Base-by-base conservation (phyloP, 2,888 invertebrate genomes). In the Tetragonisca angustula region DNA sequence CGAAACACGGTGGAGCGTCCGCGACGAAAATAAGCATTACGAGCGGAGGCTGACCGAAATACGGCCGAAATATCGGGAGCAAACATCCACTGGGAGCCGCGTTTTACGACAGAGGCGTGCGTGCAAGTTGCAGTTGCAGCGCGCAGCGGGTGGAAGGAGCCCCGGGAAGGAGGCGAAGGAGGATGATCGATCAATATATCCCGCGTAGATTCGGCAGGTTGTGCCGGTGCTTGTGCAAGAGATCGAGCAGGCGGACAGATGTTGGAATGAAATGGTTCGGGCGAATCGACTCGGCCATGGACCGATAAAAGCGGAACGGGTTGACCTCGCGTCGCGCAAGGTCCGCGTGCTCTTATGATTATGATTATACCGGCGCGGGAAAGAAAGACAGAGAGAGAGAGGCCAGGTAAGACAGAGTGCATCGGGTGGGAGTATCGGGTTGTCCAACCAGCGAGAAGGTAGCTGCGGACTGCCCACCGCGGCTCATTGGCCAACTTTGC, bases 381-480 rank as follows among this genome's bases (percentile, higher is more conserved):
- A 91, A 74, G 81, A 79, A 76, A 43, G 43, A 32, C 4, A 32
- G 43, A 79, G 73, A 83, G 83, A 85, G 78, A 79, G 79, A 72
- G 81, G 83, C 62, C 76, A 84, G 85, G 85, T 90, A 90, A 90
- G 82, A 87, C 50, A 81, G 67, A 52, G 75, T 71, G 83, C 67
- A 83, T 76, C 81, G 75, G 84, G 90, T 88, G 89, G 87, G 88
- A 89, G 92, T 89, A 90, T 90, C 91, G 90, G 86, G 91, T 91
- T 91, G 91, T 92, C 92, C 93, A 92, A 92, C 92, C 91, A 91
- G 91, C 90, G 88, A 84, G 91, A 92, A 91, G 91, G 92, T 90
- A 90, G 90, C 89, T 89, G 91, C 85, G 93, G 92, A 93, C 93
- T 92, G 93, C 93, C 93, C 93, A 94, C 93, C 85, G 92, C 91